Evolutionary conservation across 1,140 invertebrate species (phyloP).

Genomic region (Pantala flavescens): DNA sequence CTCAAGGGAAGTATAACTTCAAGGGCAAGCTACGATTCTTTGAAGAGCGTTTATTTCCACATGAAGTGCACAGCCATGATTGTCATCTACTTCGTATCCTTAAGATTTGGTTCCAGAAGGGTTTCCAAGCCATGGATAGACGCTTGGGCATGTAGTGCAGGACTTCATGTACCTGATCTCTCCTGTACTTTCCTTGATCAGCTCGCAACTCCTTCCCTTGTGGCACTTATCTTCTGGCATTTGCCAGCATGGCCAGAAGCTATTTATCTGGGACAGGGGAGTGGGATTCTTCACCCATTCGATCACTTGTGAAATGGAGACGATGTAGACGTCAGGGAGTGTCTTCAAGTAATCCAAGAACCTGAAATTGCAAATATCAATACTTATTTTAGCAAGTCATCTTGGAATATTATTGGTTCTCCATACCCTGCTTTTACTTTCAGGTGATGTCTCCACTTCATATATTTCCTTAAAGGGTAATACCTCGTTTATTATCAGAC

Average conservation of each 20-base stretch:
- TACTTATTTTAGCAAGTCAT: conserved; percentile 4
- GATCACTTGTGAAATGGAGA: conserved; percentile 38
- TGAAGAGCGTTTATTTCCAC: no score
- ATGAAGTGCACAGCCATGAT: no score
- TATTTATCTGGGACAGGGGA: conserved; percentile 31
- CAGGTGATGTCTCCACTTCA: no score
- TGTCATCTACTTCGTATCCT: no score
- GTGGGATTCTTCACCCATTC: conserved; percentile 49
- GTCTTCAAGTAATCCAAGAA: conserved; percentile 37
- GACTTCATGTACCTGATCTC: conserved; percentile 27
- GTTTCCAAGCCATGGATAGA: conserved; percentile 33
- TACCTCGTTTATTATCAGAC: background rate
- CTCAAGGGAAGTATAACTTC: no score
- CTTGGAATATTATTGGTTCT: no score
- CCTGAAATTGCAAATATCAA: background rate
- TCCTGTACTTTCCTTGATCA: conserved; percentile 26
- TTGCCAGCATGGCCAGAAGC: conserved; percentile 29
- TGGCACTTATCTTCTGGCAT: conserved; percentile 18
- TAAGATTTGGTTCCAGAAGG: conserved; percentile 22
- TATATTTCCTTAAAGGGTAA: no score
- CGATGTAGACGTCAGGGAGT: conserved; percentile 40
- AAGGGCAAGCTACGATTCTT: no score
- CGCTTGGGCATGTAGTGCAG: conserved; percentile 28
- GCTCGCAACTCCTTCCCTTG: conserved; percentile 24
- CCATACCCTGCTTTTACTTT: no score